These are phyloP conservation scores for Andricus quercusramuli DNA, from an alignment of 2,888 invertebrate species.

Conservation along the genomic window DNA sequence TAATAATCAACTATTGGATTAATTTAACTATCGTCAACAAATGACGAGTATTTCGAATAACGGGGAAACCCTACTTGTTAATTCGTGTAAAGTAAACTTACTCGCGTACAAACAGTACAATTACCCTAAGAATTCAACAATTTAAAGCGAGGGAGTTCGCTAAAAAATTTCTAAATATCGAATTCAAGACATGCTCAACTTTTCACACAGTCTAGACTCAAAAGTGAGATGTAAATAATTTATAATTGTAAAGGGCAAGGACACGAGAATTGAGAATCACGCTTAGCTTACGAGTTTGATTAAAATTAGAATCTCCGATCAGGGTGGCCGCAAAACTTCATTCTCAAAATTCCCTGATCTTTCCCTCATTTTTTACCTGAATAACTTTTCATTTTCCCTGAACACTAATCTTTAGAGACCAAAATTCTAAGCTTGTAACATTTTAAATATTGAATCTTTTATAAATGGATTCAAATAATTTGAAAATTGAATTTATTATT, in stretches of 20 bases:
- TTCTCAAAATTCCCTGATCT: too few relatives aligned
- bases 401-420: too few relatives aligned
- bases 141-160: background rate
- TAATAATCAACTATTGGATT: constrained; percentile 39
- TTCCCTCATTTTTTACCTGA: too few relatives aligned
- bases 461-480: too few relatives aligned
- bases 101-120: background rate
- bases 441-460: too few relatives aligned
- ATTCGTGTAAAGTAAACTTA: background rate
- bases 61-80: background rate
- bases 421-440: too few relatives aligned
- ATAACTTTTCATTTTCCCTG: too few relatives aligned
- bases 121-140: background rate
- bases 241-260: background rate
- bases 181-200: background rate
- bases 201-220: background rate
- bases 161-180: background rate
- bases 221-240: constrained; percentile 6
- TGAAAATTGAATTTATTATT: too few relatives aligned
- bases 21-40: constrained; percentile 22
- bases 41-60: constrained; percentile 30
- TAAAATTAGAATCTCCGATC: constrained; percentile 22
- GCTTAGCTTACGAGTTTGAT: constrained; percentile 24
- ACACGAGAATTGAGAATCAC: constrained; percentile 1
- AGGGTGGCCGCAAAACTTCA: too few relatives aligned